A percentile compares a stretch with the other conserved stretches of the same genome.
Conservation (phyloP, 2,888 invertebrate species). For the Lithophane socia region DNA sequence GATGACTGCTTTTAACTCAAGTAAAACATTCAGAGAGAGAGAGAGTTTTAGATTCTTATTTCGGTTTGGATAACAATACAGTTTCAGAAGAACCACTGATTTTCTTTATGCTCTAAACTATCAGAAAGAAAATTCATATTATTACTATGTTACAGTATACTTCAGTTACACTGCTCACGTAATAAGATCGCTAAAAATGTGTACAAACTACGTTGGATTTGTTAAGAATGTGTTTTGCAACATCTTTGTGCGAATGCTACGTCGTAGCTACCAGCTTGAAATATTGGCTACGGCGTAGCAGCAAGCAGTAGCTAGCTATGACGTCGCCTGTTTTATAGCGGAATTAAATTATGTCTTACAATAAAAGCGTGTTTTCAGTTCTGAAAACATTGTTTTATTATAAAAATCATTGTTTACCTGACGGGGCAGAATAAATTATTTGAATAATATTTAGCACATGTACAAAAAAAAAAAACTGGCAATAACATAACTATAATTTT, state of each 20-base stretch:
- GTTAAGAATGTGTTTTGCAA: too few species aligned
- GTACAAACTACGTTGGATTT: not conserved
- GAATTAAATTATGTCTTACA: not conserved
- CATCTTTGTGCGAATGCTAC: not conserved
- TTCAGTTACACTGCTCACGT: too few species aligned
- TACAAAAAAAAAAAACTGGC: not conserved
- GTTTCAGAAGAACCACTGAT: not conserved
- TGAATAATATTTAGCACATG: not conserved
- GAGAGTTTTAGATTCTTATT: not conserved
- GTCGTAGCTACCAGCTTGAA: not conserved
- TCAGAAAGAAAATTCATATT: too few species aligned
- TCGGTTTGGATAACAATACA: too few species aligned
- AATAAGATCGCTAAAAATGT: too few species aligned
- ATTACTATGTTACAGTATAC: too few species aligned
- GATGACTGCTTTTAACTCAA: not conserved
- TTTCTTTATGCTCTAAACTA: not conserved
- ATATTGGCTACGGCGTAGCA: constrained; percentile 13
- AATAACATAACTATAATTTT: not conserved
- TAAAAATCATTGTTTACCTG: not conserved
- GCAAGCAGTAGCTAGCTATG: not conserved
- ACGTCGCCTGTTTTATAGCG: not conserved
- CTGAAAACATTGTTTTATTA: not conserved
- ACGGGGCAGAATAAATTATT: not conserved
- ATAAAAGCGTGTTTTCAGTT: not conserved
- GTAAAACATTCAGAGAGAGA: not conserved